phyloP scores from a whole-genome alignment of 2,113 vertebrate genomes.

The Rhynchopsitta pachyrhyncha region DNA sequence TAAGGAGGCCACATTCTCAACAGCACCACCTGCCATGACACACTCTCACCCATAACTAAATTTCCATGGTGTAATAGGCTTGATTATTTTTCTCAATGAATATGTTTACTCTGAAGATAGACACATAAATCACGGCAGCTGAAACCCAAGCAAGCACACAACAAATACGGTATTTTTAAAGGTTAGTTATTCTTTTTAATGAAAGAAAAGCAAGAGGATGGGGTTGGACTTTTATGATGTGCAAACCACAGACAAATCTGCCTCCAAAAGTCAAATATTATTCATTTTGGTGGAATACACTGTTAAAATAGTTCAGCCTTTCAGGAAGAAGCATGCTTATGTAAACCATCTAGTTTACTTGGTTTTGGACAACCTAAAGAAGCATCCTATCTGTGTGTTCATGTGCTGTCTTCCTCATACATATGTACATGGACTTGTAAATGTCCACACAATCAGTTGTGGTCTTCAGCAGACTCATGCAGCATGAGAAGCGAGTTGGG shows the following conservation, averaged over 20 bases:
- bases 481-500: background rate
- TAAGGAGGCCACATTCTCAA: background rate
- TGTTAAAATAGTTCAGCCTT: constrained; percentile 55
- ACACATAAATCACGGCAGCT: background rate
- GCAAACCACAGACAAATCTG: constrained; percentile 63
- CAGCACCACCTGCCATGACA: background rate
- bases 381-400: background rate
- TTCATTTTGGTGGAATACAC: constrained; percentile 57
- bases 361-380: background rate
- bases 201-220: constrained; percentile 59
- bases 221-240: constrained; percentile 58
- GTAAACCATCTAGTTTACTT: constrained; percentile 28
- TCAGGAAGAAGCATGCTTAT: constrained; percentile 46
- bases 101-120: background rate
- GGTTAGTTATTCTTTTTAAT: constrained; percentile 50
- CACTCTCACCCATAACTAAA: background rate
- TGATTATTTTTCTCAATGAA: background rate
- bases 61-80: rapidly evolving
- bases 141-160: background rate
- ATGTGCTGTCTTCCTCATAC: background rate
- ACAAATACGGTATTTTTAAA: constrained; percentile 22
- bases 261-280: constrained; percentile 59
- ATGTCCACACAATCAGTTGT: background rate
- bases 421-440: rapidly evolving
- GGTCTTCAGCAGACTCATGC: background rate